Evolutionary conservation across 2,888 invertebrate genomes (phyloP), one percentile per base, ranked within the genome.

Genomic region (Xestoiulus laeticollis): DNA sequence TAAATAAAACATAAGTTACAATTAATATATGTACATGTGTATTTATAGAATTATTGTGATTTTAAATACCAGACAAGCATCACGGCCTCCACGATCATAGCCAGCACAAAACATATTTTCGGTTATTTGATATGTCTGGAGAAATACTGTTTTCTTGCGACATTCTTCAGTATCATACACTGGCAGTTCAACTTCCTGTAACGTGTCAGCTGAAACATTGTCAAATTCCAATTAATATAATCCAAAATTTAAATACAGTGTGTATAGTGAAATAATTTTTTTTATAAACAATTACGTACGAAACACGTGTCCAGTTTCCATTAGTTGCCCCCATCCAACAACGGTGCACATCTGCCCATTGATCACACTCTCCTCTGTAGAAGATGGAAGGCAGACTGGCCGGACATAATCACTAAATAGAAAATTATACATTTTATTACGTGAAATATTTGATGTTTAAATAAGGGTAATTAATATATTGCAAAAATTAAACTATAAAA

Each of bases 71-170:
- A 96, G 93, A 91, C 96, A 96, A 1, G 96, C 96, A 91, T 96
- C 96, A 78, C 95, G 93, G 0, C 96, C 96, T 85, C 96, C 96
- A 89, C 95, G 93, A 91, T 96, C 96, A 90, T 94, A 95, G 30
- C 96, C 96, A 86, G 96, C 96, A 91, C 96, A 96, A 92, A 96
- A 95, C 96, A 96, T 96, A 91, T 96, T 95, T 88, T 96, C 95
- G 0, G 96, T 96, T 88, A 96, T 94, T 90, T 94, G 94, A 92
- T 96, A 96, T 86, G 96, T 92, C 22, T 96, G 95, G 90, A 96
- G 92, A 90, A 96, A 94, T 0, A 96, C 92, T 32, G 96, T 96
- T 90, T 95, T 93, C 86, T 95, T 95, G 33, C 95, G 94, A 90
- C 96, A 96, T 91, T 96, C 96, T 87, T 94, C 94, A 6, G 96